Base-by-base conservation (phyloP, 2,113 vertebrate species). In the Hyla sarda region DNA sequence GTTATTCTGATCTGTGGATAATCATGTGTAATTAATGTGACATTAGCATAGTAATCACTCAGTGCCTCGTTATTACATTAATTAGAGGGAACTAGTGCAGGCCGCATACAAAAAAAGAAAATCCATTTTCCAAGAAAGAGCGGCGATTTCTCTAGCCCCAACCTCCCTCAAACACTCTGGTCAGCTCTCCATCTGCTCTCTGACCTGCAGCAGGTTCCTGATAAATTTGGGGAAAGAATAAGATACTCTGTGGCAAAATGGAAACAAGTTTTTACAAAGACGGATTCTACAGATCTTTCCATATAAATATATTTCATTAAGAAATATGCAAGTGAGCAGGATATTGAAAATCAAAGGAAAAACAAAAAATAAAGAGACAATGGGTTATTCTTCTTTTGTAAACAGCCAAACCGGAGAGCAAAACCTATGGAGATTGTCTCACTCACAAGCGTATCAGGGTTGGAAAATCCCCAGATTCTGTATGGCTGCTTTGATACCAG, bases 321-420 rank as follows among this genome's bases (percentile, higher is more conserved):
- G 75, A 86, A 79, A 86, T 75, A 62, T 80, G 32, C 84, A 56
- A 58, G 84, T 50, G 32, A 78, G 84, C 76, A 86, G 50, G 76
- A 80, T 60, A 76, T 65, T 75, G 82, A 79, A 85, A 69, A n/a
- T n/a, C 41, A 41, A 41, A 79, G 47, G 62, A 79, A 84, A 76
- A 86, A 86, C 75, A 86, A 77, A 80, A 86, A 86, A 86, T 86
- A 86, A 71, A 80, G 76, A 80, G 48, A 79, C 84, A 86, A 86
- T 79, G 48, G 62, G 28, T 79, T 52, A 78, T 78, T 85, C 76
- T 86, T 72, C 76, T 80, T 72, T 79, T 86, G 84, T 86, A 86
- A 86, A 86, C 76, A 86, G 50, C 50, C 34, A 73, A 86, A 86
- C 32, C 65, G 47, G 65, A 86, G 62, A 79, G 76, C 52, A 72